phyloP scores from a whole-genome alignment of 2,113 vertebrate genomes.

The Sapajus apella region DNA sequence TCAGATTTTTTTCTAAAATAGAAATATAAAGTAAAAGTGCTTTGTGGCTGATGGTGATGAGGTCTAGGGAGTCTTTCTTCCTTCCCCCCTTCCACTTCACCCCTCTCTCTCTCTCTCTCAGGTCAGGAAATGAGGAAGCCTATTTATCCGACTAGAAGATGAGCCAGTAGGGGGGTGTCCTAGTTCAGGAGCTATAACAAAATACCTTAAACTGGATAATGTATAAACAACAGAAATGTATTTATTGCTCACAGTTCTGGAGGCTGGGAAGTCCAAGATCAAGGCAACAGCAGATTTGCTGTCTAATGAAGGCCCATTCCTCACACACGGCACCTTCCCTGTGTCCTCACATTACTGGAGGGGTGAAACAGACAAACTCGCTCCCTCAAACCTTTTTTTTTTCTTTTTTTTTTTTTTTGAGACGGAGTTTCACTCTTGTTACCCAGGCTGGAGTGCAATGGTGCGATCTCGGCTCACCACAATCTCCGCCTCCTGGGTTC shows the following conservation, averaged over 20 bases:
- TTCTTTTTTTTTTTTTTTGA: too few species aligned
- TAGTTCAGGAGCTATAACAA: not conserved
- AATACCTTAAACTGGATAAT: not conserved
- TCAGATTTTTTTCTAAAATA: not conserved
- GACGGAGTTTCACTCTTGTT: too few species aligned
- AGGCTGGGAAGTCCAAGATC: not conserved
- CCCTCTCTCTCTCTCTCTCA: not conserved
- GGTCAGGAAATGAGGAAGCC: not conserved
- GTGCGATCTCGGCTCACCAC: too few species aligned
- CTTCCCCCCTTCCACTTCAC: not conserved
- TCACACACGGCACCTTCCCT: not conserved
- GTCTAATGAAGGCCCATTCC: not conserved
- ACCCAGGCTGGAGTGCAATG: too few species aligned
- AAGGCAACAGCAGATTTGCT: not conserved
- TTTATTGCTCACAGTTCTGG: not conserved
- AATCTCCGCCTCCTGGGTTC: too few species aligned
- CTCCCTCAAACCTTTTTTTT: not conserved
- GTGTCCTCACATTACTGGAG: not conserved
- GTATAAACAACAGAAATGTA: not conserved
- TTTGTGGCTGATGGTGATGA: not conserved
- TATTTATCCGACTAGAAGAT: not conserved
- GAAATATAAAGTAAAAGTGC: not conserved
- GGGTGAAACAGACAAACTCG: not conserved
- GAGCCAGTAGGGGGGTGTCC: not conserved
- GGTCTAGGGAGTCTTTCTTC: not conserved